A percentile compares a stretch with the other conserved stretches of the same genome.
Conservation (phyloP, 2,888 invertebrate genomes). For the Catocala nupta region DNA sequence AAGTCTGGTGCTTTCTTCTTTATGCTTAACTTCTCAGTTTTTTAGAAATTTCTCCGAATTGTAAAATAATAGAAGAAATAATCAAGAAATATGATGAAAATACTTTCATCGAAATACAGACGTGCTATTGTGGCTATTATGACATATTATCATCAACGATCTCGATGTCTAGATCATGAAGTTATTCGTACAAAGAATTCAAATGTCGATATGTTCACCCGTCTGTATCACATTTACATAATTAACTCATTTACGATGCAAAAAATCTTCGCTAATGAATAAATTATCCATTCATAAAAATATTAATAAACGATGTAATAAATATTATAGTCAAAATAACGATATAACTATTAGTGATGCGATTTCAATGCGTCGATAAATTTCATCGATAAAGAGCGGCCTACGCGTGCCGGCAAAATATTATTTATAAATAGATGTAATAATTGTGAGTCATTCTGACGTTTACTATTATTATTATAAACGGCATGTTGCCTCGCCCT, state of each 20-base stretch:
- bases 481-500: conserved; percentile 41
- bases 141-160: no score
- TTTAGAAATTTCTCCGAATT: no score
- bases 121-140: no score
- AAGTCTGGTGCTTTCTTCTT: no score
- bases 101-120: no score
- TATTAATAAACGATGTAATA: conserved; percentile 22
- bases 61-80: no score
- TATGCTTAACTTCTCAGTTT: no score
- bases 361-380: conserved; percentile 13
- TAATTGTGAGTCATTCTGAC: conserved; percentile 43
- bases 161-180: no score
- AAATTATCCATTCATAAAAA: conserved; percentile 34
- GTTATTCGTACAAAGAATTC: no score
- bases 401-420: conserved; percentile 30
- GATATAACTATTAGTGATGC: conserved; percentile 27
- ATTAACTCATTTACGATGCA: conserved; percentile 20
- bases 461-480: conserved; percentile 34
- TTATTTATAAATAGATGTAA: conserved; percentile 34
- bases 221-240: no score
- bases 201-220: no score
- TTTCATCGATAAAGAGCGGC: conserved; percentile 33
- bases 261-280: conserved; percentile 21
- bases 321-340: conserved; percentile 22
- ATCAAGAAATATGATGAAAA: no score